Evolutionary conservation across 2,888 invertebrate species (phyloP), one percentile per base, ranked within the genome.

Genomic region (Panopea generosa): DNA sequence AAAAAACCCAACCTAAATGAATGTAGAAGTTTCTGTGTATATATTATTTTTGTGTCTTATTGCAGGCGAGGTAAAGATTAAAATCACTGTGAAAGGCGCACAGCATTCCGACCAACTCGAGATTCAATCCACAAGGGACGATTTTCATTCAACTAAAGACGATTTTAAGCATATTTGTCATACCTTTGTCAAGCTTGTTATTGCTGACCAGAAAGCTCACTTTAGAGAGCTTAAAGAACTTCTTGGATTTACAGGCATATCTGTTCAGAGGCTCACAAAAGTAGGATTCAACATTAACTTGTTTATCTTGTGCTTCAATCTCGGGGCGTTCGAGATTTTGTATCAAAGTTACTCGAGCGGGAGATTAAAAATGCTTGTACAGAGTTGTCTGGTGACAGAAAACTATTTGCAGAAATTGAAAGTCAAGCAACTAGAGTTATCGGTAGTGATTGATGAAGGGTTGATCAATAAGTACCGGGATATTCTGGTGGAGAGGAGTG

Each of bases 281-380:
- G 40, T 80, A 14, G 80, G 80, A 2, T 80, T 80, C 57, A 80
- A 73, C 29, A 80, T 80, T 4, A 65, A 66, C 40, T 27, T 72
- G n/a, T 73, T 63, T 27, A 26, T 80, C 7, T 66, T 77, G 16
- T 84, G 84, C 57, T 72, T 66, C 43, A 76, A 68, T 40, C 72
- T 87, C 2, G 84, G 84, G 9, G 82, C 83, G 9, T 71, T 87
- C n/a, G 85, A 84, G 65, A 75, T 73, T 24, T 62, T 87, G 4
- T 73, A 83, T 26, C 82, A 83, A 47, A 77, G 68, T 52, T 85
- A 82, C 57, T 65, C 62, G 27, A 81, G 75, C 33, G 78, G 79
- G 33, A 73, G 84, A 22, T 68, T 86, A 50, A 71, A 67, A 43
- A 69, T 71, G 11, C 76, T 84, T 0, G 77, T 83, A 26, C 80